Evolutionary conservation across 2,797 vertebrate species (phyloP).

Genomic region (Megalops cyprinoides): DNA sequence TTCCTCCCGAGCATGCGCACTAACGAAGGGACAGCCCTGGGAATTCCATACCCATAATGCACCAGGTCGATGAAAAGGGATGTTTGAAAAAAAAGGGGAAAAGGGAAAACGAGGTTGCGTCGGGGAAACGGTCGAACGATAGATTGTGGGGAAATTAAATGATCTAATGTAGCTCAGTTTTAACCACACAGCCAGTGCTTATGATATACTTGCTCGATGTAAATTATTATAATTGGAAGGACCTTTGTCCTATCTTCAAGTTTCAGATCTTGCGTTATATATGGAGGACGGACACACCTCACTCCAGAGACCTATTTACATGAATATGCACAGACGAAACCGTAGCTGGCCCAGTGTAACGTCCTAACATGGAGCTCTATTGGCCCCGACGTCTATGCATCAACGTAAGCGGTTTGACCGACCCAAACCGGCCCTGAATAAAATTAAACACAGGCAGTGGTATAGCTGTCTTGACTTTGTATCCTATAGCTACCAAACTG

Average conservation of each 20-base stretch:
- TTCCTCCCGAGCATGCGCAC: constrained; percentile 84
- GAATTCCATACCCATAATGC: constrained; percentile 75
- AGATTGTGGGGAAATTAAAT: too few species aligned
- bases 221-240: not conserved
- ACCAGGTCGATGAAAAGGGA: constrained; percentile 34
- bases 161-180: too few species aligned
- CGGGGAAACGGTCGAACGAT: too few species aligned
- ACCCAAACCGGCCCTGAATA: too few species aligned
- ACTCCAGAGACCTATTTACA: not conserved
- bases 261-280: too few species aligned
- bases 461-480: too few species aligned
- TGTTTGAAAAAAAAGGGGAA: constrained; percentile 22
- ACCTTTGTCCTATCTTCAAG: not conserved
- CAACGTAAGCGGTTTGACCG: too few species aligned
- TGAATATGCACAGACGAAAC: not conserved
- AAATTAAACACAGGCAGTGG: too few species aligned
- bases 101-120: not conserved
- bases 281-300: constrained; percentile 42
- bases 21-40: constrained; percentile 72
- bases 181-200: too few species aligned
- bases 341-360: not conserved
- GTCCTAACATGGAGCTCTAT: too few species aligned
- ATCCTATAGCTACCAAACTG: not conserved
- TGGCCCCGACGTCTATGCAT: too few species aligned
- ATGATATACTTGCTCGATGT: too few species aligned